Evolutionary conservation across 2,797 vertebrate genomes (phyloP).

Genomic region (Xiphophorus birchmanni): DNA sequence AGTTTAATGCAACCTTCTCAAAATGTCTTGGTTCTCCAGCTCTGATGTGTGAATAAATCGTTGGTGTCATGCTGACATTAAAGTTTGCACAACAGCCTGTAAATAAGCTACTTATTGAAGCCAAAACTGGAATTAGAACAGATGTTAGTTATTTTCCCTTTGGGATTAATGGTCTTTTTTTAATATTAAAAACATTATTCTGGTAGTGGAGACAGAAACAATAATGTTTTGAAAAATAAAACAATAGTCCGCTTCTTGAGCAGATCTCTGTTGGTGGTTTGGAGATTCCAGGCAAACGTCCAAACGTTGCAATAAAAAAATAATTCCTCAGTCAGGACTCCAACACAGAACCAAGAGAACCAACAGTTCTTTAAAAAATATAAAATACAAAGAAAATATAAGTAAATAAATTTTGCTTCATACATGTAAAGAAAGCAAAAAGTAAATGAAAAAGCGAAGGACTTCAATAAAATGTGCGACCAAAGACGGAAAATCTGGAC

Average conservation of each 20-base stretch:
- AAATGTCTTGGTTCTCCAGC: neutral
- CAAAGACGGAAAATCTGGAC: neutral
- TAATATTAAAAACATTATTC: neutral
- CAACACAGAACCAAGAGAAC: neutral
- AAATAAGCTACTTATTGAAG: neutral
- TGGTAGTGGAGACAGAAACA: neutral
- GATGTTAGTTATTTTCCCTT: neutral
- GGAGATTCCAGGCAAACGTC: neutral
- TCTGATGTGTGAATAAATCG: neutral
- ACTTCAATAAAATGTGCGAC: neutral
- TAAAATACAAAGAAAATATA: neutral
- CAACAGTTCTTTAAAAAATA: neutral
- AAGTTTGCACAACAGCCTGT: neutral
- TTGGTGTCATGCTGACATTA: neutral
- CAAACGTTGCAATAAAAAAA: neutral
- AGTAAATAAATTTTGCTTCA: neutral
- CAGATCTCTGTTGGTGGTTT: neutral
- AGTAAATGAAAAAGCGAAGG: neutral
- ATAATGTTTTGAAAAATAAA: neutral
- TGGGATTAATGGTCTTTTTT: neutral
- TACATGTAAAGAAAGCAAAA: neutral
- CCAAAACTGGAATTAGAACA: neutral
- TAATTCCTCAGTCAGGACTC: neutral
- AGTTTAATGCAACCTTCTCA: neutral
- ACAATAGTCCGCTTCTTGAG: neutral